Base-by-base conservation (phyloP, 1,140 invertebrate species). In the Lordiphosa mommai region DNA sequence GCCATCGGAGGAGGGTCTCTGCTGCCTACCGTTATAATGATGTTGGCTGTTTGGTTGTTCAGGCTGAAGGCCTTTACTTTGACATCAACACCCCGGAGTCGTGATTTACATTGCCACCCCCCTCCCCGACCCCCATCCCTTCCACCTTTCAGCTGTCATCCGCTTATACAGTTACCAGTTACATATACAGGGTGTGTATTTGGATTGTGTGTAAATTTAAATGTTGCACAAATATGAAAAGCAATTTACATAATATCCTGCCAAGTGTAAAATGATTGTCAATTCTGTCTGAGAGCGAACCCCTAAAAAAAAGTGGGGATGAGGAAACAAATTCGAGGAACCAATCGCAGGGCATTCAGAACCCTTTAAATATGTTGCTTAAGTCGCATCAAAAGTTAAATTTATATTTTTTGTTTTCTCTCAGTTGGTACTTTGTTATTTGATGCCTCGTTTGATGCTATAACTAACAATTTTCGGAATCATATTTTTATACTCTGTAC, bases 231-330 rank as follows among this genome's bases (percentile, higher is more conserved):
- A 82, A 82, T 82, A 82, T 82, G 77, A 82, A 82, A 82, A 82
- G 77, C 72, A 84, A 85, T 84, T 84, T 84, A 85, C 77, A 85
- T 84, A 84, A 84, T 77, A 84, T 85, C 72, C 77, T 69, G 56
- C 79, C 79, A 85, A 84, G 77, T 84, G 77, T 84, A 85, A 84
- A 84, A 84, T 84, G 79, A 84, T 84, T 84, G 79, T 84, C 79
- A 84, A 84, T 85, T 71, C 64, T 61, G 74, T 61, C 73, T 79
- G 72, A 52, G 34, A 49, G 16, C 56, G 44, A 58, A 61, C 10
- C 41, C 52, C 7, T 27, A 27, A 27, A 27, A 27, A n/a, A n/a
- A n/a, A 32, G 14, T 40, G 16, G 20, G 20, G 20, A 17, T n/a
- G 20, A 55, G 14, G 13, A 16, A 59, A 53, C 13, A 29, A 32